Evolutionary conservation across 1,140 invertebrate genomes (phyloP).

Genomic region (Nasonia longicornis): DNA sequence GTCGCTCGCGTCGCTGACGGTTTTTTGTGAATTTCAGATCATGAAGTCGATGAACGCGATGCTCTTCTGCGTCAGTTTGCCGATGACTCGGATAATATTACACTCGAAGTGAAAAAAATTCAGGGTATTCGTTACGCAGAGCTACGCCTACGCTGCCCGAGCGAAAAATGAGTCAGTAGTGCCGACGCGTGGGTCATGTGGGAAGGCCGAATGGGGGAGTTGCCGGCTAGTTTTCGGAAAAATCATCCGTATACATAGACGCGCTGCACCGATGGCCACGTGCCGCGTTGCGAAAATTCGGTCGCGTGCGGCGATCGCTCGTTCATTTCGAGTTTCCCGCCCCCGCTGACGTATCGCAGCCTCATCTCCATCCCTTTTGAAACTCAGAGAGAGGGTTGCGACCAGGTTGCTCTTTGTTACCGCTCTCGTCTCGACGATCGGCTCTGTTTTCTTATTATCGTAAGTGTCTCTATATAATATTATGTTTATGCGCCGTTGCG

Average conservation of each 20-base stretch:
- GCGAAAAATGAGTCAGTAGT: conserved; percentile 2
- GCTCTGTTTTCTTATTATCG: neutral
- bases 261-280: conserved; percentile 24
- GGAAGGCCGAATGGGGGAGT: conserved; percentile 2
- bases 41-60: no score
- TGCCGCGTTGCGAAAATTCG: conserved; percentile 34
- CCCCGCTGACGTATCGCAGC: conserved; percentile 22
- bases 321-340: conserved; percentile 7
- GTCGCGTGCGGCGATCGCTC: conserved; percentile 28
- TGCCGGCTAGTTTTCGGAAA: conserved; percentile 21
- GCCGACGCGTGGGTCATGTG: neutral
- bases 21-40: no score
- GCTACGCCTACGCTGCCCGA: neutral
- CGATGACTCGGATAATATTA: neutral
- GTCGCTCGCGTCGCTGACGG: no score
- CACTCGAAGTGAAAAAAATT: neutral
- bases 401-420: neutral
- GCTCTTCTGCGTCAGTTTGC: neutral
- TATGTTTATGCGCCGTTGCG: neutral
- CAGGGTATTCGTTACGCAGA: neutral
- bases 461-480: neutral
- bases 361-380: conserved; percentile 39
- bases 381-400: conserved; percentile 43
- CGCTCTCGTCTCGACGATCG: neutral
- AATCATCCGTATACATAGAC: neutral